phyloP scores from a whole-genome alignment of 2,888 invertebrate species.

The Papilio protenor region DNA sequence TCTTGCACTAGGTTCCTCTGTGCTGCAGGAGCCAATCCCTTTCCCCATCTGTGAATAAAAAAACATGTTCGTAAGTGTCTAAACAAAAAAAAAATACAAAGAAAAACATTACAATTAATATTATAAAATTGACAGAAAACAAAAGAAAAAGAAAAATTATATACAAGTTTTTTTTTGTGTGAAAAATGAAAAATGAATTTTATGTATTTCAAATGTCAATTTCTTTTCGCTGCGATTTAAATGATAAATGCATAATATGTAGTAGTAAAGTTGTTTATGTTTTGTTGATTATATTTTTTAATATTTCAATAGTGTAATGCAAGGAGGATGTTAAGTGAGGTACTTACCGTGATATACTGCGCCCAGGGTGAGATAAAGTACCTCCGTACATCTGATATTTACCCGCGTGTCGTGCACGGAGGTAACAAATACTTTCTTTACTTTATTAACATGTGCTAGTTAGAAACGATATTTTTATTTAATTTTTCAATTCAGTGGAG shows the following conservation, averaged over 20 bases:
- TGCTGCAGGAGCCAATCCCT: too few relatives aligned
- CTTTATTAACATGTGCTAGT: not conserved
- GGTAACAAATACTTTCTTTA: not conserved
- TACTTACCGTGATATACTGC: slow-evolving; percentile 37
- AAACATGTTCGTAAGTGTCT: too few relatives aligned
- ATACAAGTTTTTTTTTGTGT: too few relatives aligned
- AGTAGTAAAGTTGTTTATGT: not conserved
- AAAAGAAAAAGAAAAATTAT: too few relatives aligned
- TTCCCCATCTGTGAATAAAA: too few relatives aligned
- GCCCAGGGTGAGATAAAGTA: slow-evolving; percentile 31
- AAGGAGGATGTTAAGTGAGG: slow-evolving; percentile 32
- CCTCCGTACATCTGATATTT: slow-evolving; percentile 33
- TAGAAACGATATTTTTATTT: not conserved
- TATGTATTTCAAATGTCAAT: not conserved
- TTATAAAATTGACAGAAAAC: too few relatives aligned
- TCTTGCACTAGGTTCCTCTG: too few relatives aligned
- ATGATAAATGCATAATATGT: not conserved
- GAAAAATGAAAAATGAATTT: too few relatives aligned
- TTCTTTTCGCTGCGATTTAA: not conserved
- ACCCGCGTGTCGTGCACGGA: slow-evolving; percentile 11
- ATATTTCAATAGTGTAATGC: slow-evolving; percentile 20
- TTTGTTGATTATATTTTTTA: not conserved
- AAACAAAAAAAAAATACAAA: too few relatives aligned
- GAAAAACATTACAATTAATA: too few relatives aligned
- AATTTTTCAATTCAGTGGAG: not conserved